These are phyloP conservation scores for Coptodon rendalli DNA, from an alignment of 2,113 vertebrate genomes.

Conservation along the genomic window DNA sequence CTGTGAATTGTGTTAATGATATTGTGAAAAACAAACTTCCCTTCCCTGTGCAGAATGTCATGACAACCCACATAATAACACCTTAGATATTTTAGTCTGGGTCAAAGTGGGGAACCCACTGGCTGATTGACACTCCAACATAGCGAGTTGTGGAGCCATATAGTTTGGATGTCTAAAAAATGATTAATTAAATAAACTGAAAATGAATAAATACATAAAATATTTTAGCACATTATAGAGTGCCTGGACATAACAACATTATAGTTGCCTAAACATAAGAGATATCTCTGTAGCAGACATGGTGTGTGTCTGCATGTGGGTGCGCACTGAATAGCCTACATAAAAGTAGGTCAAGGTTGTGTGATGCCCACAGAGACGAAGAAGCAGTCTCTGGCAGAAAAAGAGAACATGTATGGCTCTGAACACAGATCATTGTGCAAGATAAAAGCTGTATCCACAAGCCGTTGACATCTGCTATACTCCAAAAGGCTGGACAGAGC, in stretches of 20 bases:
- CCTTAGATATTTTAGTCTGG: neutral
- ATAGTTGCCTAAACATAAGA: neutral
- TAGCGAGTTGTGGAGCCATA: neutral
- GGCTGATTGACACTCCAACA: neutral
- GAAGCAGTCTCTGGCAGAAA: constrained; percentile 15
- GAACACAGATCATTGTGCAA: constrained; percentile 3
- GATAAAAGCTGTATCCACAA: neutral
- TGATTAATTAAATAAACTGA: neutral
- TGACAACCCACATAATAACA: neutral
- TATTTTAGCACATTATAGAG: neutral
- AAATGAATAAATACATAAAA: neutral
- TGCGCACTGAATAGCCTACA: neutral
- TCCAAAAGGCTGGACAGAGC: neutral
- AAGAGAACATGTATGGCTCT: constrained; percentile 14
- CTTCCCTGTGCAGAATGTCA: neutral
- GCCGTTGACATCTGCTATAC: neutral
- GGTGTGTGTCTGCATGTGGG: neutral
- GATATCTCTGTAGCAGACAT: neutral
- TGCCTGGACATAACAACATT: neutral
- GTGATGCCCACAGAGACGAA: constrained; percentile 33
- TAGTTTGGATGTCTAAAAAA: neutral
- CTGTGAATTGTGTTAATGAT: neutral
- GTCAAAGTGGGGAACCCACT: neutral
- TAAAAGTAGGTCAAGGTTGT: constrained; percentile 54
- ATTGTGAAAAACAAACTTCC: neutral